These are phyloP conservation scores for Corythornis cristatus DNA, from an alignment of 2,113 vertebrate genomes.

Conservation along the genomic window DNA sequence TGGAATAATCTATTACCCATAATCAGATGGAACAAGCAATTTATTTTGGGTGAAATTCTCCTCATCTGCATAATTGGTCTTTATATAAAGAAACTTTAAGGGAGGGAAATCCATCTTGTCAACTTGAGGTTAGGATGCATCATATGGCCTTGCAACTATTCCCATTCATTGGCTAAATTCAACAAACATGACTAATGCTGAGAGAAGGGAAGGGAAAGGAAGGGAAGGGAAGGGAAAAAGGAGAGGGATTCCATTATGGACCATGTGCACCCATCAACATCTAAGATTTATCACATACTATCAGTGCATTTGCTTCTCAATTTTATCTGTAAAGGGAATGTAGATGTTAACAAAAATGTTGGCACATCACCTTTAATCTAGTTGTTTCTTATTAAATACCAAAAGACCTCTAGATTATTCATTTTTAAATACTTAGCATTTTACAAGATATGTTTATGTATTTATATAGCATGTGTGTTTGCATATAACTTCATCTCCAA, in stretches of 20 bases:
- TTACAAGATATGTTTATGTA: neutral
- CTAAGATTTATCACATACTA: neutral
- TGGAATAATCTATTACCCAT: conserved; percentile 65
- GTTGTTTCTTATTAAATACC: neutral
- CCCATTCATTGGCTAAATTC: neutral
- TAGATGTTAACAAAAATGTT: neutral
- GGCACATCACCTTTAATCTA: neutral
- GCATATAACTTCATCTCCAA: neutral
- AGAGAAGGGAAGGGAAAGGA: neutral
- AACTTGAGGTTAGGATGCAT: neutral
- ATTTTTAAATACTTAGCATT: neutral
- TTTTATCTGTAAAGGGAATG: neutral
- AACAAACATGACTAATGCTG: neutral
- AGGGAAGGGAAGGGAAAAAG: neutral
- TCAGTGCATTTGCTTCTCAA: neutral
- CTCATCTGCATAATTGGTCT: conserved; percentile 55
- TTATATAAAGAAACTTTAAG: conserved; percentile 31
- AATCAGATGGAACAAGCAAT: conserved; percentile 58
- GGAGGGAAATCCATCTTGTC: conserved; percentile 5
- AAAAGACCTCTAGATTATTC: neutral
- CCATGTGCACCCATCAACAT: rapidly evolving
- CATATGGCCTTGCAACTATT: neutral
- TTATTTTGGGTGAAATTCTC: conserved; percentile 68
- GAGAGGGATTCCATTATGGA: neutral
- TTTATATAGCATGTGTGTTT: neutral